Evolutionary conservation across 1,140 invertebrate species (phyloP), one percentile per base, ranked within the genome.

Genomic region (Bombus sylvicola): DNA sequence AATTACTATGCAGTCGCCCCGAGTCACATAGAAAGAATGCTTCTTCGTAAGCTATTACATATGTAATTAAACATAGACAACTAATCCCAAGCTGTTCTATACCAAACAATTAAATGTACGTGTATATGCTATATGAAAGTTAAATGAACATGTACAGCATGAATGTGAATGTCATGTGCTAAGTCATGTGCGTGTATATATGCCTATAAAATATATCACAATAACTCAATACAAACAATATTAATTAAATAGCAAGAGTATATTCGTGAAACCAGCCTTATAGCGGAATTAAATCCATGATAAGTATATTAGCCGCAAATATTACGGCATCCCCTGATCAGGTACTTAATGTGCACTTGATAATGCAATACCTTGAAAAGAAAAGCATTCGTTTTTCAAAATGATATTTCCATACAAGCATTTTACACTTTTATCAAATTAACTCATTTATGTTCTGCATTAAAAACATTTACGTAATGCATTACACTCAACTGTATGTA

Each of bases 181-280:
- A 37, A 68, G 6, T 5, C 22, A 5, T 64, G 59, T 87, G 57
- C 39, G 28, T 64, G 43, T 25, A 37, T 81, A 71, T 86, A 47
- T 88, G 81, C 28, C 64, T 53, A 80, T 66, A 68, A 85, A 43
- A 80, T 87, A 80, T 87, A 90, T 90, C 89, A 90, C 89, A 90
- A 85, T 81, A 89, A 85, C 73, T 89, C 80, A 83, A 81, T 87
- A 75, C 79, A 73, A 85, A 90, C 47, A 69, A 81, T 87, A 89
- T 78, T 75, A 80, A 81, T 75, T 78, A 78, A 81, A 78, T 85
- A 87, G 87, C 78, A 82, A 64, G 71, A 87, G 59, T 89, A 81
- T 77, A 84, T 80, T 81, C 57, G 37, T 72, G 76, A 87, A 85
- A 72, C 81, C 88, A 90, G 87, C 81, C 81, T 90, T 90, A 75